Conservation (phyloP, 1,140 invertebrate genomes). For the Drosophila neocordata region DNA sequence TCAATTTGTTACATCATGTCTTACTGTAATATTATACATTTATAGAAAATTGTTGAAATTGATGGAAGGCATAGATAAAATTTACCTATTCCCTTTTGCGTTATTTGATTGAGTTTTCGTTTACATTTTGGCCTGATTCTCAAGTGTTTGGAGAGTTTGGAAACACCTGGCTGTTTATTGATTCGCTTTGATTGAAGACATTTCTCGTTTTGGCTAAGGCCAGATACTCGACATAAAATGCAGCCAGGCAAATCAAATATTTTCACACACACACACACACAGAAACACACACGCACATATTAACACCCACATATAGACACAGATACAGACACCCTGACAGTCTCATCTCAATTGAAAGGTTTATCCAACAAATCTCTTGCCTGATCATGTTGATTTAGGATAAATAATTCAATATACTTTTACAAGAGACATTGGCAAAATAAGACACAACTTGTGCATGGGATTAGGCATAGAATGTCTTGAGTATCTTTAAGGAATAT, state of each 20-base stretch:
- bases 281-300: conserved; percentile 15
- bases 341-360: conserved; percentile 63
- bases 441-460: conserved; percentile 15
- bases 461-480: conserved; percentile 18
- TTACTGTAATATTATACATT: no score
- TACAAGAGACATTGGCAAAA: conserved; percentile 39
- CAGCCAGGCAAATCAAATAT: conserved; percentile 39
- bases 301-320: conserved; percentile 7
- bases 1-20: no score
- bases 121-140: conserved; percentile 2
- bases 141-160: conserved; percentile 1
- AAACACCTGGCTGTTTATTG: conserved; percentile 37
- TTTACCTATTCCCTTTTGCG: not conserved
- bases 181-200: conserved; percentile 65
- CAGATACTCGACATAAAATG: conserved; percentile 29
- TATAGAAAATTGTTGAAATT: no score
- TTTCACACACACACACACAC: conserved; percentile 18
- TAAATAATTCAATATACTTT: conserved; percentile 77
- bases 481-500: not conserved
- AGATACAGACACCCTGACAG: not conserved
- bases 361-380: conserved; percentile 66
- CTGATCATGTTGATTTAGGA: conserved; percentile 78
- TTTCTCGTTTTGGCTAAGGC: conserved; percentile 1
- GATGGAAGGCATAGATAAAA: not conserved
- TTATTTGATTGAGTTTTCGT: conserved; percentile 10